A percentile compares a stretch with the other conserved stretches of the same genome.
Conservation (phyloP, 1,140 invertebrate species). For the Drosophila auraria region DNA sequence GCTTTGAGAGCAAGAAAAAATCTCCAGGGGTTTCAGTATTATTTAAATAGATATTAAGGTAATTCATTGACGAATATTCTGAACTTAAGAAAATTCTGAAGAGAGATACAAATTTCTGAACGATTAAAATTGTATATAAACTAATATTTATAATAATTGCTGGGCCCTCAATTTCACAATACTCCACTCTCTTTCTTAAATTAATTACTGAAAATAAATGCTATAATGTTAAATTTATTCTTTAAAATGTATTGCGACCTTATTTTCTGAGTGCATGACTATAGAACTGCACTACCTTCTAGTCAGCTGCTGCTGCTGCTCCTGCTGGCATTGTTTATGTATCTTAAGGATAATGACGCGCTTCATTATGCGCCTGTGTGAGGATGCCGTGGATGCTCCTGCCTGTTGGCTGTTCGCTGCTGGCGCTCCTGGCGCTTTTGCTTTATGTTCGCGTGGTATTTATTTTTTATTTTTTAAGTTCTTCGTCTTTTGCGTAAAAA, state of each 20-base stretch:
- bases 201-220: neutral
- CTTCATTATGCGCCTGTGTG: constrained; percentile 78
- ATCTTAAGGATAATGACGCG: constrained; percentile 80
- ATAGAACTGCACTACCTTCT: constrained; percentile 26
- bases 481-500: constrained; percentile 68
- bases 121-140: neutral
- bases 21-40: too few species aligned
- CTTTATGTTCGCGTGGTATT: constrained; percentile 62
- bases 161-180: too few species aligned
- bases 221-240: too few species aligned
- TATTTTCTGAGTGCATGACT: constrained; percentile 11
- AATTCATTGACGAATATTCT: too few species aligned
- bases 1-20: too few species aligned
- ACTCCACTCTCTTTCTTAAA: too few species aligned
- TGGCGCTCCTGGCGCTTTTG: constrained; percentile 69
- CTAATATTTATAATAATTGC: too few species aligned
- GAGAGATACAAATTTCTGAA: neutral
- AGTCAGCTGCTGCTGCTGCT: constrained; percentile 34
- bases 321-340: constrained; percentile 75
- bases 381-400: constrained; percentile 30
- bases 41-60: fast-evolving
- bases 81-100: too few species aligned
- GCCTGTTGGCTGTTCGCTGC: constrained; percentile 22
- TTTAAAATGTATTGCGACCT: fast-evolving
- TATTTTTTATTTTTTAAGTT: constrained; percentile 69